Percentiles rank a stretch among this genome's conserved stretches.
Evolutionary conservation across 2,888 invertebrate species (phyloP).

Genomic region (Dendrolimus pini): DNA sequence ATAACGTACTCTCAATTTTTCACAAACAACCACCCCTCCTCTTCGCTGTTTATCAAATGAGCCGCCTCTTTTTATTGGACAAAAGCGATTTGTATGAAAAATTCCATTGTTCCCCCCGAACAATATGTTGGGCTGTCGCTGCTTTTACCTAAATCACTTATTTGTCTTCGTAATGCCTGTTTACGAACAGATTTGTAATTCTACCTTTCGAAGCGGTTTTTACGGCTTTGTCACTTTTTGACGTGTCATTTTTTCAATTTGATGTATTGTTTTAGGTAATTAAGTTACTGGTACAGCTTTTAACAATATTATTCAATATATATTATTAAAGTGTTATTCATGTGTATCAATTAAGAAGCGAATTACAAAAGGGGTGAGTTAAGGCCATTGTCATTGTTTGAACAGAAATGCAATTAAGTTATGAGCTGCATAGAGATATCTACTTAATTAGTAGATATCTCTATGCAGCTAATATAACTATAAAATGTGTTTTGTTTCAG

Average conservation of each 20-base stretch:
- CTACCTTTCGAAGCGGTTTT: background rate
- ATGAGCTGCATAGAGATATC: too few relatives aligned
- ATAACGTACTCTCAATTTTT: slow-evolving; percentile 1
- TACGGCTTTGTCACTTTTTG: slow-evolving; percentile 4
- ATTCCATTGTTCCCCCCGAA: slow-evolving; percentile 43
- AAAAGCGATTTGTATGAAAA: slow-evolving; percentile 30
- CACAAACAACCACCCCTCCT: slow-evolving; percentile 1
- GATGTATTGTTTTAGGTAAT: background rate
- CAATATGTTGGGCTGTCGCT: slow-evolving; percentile 55
- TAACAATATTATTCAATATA: too few relatives aligned
- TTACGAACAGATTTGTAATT: background rate
- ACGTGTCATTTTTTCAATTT: slow-evolving; percentile 1
- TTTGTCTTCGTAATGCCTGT: slow-evolving; percentile 14
- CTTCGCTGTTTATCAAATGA: slow-evolving; percentile 3
- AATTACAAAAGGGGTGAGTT: too few relatives aligned
- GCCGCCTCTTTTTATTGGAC: slow-evolving; percentile 1
- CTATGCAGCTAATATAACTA: too few relatives aligned
- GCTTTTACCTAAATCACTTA: slow-evolving; percentile 43
- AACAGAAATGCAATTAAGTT: too few relatives aligned
- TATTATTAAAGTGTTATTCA: too few relatives aligned
- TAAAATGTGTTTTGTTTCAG: too few relatives aligned
- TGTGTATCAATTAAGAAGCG: too few relatives aligned
- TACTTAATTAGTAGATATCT: too few relatives aligned
- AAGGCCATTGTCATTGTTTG: too few relatives aligned
- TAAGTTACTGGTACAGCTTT: too few relatives aligned